A percentile compares a stretch with the other conserved stretches of the same genome.
These are phyloP conservation scores for Cacoxenus indagator DNA, from an alignment of 2,888 invertebrate species.

Conservation along the genomic window DNA sequence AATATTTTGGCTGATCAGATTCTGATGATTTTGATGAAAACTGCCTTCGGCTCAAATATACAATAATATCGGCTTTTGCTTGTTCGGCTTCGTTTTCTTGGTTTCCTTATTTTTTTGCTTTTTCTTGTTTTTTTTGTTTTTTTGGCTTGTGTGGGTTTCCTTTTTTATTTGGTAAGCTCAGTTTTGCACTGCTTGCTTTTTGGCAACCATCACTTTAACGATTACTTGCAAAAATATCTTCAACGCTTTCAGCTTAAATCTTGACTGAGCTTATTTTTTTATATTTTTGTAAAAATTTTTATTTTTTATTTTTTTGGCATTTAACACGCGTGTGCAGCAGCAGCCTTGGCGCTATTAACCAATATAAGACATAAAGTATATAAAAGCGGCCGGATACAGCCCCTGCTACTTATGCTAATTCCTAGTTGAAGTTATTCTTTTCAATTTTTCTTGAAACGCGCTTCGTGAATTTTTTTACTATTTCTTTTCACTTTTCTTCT, in stretches of 20 bases:
- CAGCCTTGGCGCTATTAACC: too few relatives aligned
- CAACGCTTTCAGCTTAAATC: background rate
- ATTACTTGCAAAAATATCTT: conserved; percentile 7
- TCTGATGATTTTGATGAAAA: conserved; percentile 19
- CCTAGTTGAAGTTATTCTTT: background rate
- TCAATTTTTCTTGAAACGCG: too few relatives aligned
- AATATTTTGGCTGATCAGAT: too few relatives aligned
- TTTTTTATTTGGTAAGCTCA: background rate
- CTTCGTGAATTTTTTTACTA: too few relatives aligned
- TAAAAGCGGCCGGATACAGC: background rate
- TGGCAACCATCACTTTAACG: background rate
- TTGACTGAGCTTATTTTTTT: background rate
- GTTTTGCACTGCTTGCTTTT: background rate
- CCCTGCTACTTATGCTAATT: background rate
- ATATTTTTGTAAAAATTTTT: background rate
- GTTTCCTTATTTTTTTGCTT: background rate
- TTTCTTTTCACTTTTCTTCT: too few relatives aligned
- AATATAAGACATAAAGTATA: too few relatives aligned
- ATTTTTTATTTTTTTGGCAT: background rate
- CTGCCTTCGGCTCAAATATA: conserved; percentile 1
- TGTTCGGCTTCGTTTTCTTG: background rate
- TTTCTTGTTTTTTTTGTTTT: background rate
- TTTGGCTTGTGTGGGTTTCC: background rate
- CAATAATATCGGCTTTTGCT: background rate
- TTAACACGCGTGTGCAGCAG: background rate